Evolutionary conservation across 2,888 invertebrate species (phyloP).

Genomic region (Philaethria dido): DNA sequence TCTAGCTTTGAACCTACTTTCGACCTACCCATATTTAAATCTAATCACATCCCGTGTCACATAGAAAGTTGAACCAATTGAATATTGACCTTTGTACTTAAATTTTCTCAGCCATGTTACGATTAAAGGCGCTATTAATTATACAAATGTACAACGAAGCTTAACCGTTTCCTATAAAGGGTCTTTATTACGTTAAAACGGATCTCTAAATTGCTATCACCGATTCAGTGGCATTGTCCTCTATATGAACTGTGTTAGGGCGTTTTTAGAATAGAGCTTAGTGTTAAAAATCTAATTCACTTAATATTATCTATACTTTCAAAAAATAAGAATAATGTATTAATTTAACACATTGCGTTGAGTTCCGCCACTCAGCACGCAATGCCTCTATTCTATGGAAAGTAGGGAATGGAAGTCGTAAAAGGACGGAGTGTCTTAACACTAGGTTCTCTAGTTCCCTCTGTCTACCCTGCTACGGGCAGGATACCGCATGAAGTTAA

Average conservation of each 20-base stretch:
- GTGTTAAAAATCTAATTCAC: too few species aligned
- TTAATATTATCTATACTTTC: too few species aligned
- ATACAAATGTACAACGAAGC: constrained; percentile 28
- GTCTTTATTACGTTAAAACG: constrained; percentile 31
- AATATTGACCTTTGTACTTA: constrained; percentile 5
- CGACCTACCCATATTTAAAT: background rate
- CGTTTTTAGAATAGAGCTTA: background rate
- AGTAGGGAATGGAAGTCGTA: too few species aligned
- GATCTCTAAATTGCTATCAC: constrained; percentile 29
- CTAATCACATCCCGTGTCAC: background rate
- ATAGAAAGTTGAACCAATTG: background rate
- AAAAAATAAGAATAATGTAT: too few species aligned
- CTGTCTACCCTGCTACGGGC: too few species aligned
- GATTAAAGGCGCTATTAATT: constrained; percentile 23
- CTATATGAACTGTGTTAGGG: constrained; percentile 21
- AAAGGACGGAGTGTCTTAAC: too few species aligned
- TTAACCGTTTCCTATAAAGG: constrained; percentile 28
- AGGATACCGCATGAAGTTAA: too few species aligned
- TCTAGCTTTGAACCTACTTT: too few species aligned
- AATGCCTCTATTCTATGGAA: too few species aligned
- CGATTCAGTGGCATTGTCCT: constrained; percentile 30
- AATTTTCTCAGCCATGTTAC: constrained; percentile 6
- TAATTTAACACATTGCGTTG: too few species aligned
- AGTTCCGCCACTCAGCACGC: too few species aligned
- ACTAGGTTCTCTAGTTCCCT: too few species aligned